Conservation (phyloP, 1,140 invertebrate genomes). For the Contarinia nasturtii region DNA sequence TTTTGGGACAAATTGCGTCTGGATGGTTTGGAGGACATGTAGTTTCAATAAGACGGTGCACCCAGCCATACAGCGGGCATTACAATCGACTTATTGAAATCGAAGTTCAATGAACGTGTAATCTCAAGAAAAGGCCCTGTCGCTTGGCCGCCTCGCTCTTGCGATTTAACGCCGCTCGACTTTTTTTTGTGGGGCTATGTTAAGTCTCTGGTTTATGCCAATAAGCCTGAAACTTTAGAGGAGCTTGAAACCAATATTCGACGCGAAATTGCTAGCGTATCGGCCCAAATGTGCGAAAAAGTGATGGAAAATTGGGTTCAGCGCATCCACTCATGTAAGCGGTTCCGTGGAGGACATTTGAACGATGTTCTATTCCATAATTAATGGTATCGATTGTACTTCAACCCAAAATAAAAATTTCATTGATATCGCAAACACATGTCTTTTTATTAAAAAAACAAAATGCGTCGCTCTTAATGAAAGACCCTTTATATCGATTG, state of each 20-base stretch:
- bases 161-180: slow-evolving; percentile 12
- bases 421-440: too few species aligned
- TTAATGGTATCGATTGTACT: too few species aligned
- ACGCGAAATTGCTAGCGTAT: background rate
- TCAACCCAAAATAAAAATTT: too few species aligned
- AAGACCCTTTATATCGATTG: too few species aligned
- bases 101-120: background rate
- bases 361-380: too few species aligned
- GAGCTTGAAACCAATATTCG: background rate
- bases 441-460: too few species aligned
- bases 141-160: slow-evolving; percentile 9
- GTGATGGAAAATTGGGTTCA: background rate
- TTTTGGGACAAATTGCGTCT: slow-evolving; percentile 8
- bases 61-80: background rate
- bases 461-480: too few species aligned
- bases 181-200: slow-evolving; percentile 2
- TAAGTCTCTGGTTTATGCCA: background rate
- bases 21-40: slow-evolving; percentile 7
- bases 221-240: background rate
- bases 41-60: slow-evolving; percentile 8
- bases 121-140: background rate
- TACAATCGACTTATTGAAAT: background rate
- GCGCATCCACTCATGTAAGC: too few species aligned
- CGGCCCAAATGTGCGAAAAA: background rate
- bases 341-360: too few species aligned